phyloP scores from a whole-genome alignment of 2,113 vertebrate genomes.

The Chaenocephalus aceratus region DNA sequence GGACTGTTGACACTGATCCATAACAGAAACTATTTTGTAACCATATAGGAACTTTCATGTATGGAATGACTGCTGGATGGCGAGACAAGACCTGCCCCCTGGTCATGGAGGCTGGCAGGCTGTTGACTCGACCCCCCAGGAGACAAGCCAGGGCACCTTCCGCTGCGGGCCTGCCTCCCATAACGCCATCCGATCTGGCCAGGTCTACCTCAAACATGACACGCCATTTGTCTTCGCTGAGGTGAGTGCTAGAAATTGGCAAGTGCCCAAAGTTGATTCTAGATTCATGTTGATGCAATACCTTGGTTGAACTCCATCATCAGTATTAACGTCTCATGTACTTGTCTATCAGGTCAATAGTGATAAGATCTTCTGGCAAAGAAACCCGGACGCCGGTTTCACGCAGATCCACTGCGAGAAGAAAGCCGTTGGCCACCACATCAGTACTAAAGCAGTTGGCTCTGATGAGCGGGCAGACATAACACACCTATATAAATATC shows the following conservation, averaged over 20 bases:
- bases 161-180: conserved; percentile 91
- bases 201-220: conserved; percentile 92
- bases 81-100: conserved; percentile 87
- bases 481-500: conserved; percentile 89
- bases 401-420: conserved; percentile 88
- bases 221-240: conserved; percentile 92
- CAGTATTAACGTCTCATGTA: neutral
- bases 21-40: neutral
- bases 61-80: conserved; percentile 97
- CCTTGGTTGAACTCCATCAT: neutral
- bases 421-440: conserved; percentile 87
- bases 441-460: conserved; percentile 90
- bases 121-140: conserved; percentile 89
- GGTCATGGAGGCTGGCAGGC: conserved; percentile 90
- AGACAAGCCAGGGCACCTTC: conserved; percentile 93
- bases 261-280: neutral
- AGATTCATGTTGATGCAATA: neutral
- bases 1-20: too few species aligned
- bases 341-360: conserved; percentile 81
- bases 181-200: conserved; percentile 88
- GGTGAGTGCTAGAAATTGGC: conserved; percentile 74
- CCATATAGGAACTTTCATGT: conserved; percentile 93
- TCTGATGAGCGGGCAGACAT: conserved; percentile 85
- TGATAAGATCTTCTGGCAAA: conserved; percentile 93
- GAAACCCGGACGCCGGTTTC: conserved; percentile 84